Evolutionary conservation across 2,888 invertebrate species (phyloP).

Genomic region (Pseudococcus viburni): DNA sequence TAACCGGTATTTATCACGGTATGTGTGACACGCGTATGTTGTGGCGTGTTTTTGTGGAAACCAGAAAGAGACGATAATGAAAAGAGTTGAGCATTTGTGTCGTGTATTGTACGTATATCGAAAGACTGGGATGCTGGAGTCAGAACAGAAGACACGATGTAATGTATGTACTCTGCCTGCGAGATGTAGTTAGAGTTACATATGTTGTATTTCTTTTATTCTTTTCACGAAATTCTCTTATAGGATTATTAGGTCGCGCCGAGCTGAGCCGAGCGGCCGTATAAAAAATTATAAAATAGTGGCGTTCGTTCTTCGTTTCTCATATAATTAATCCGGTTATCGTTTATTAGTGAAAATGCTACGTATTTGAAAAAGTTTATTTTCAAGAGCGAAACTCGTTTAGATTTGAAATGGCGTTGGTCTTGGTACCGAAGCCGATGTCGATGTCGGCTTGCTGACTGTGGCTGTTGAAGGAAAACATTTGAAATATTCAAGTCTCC

Average conservation of each 20-base stretch:
- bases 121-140: conserved; percentile 2
- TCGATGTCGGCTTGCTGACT: not conserved
- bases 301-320: not conserved
- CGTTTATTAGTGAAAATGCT: conserved; percentile 14
- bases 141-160: not conserved
- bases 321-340: conserved; percentile 14
- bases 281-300: conserved; percentile 14
- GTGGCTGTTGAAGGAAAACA: not conserved
- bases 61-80: not conserved
- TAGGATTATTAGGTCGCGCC: conserved; percentile 8
- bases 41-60: conserved; percentile 15
- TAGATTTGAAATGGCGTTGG: conserved; percentile 1
- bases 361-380: conserved; percentile 6
- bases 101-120: not conserved
- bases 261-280: not conserved
- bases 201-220: not conserved
- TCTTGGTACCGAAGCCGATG: not conserved
- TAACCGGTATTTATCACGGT: conserved; percentile 40
- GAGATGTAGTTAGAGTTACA: not conserved
- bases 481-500: not conserved
- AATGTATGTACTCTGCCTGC: too few relatives aligned
- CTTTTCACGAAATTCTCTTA: conserved; percentile 1
- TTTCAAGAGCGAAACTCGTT: conserved; percentile 2
- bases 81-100: conserved; percentile 30
- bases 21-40: conserved; percentile 40